These are phyloP conservation scores for Marmota monax DNA, from an alignment of 2,113 vertebrate species.

Conservation along the genomic window DNA sequence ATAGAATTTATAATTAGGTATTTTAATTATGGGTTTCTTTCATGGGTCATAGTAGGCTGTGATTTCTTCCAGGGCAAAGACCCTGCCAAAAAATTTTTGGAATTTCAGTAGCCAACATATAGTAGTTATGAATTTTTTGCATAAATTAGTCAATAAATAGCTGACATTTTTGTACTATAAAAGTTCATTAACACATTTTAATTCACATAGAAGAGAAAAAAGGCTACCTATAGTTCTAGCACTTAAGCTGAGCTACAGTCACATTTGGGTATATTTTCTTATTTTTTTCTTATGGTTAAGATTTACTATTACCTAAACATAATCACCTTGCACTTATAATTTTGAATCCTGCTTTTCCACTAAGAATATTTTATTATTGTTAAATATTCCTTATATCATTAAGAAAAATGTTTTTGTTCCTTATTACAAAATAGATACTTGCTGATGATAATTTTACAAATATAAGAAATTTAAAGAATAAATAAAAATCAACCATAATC, in stretches of 20 bases:
- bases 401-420: background rate
- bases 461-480: background rate
- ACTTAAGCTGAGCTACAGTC: background rate
- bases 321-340: background rate
- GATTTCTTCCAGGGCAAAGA: background rate
- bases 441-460: constrained; percentile 10
- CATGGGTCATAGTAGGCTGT: background rate
- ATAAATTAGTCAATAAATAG: background rate
- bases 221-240: background rate
- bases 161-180: background rate
- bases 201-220: background rate
- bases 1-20: background rate
- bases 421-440: background rate
- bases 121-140: background rate
- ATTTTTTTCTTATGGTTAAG: background rate
- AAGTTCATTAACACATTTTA: background rate
- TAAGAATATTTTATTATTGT: background rate
- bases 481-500: constrained; percentile 11
- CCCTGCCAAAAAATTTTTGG: background rate
- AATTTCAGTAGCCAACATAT: background rate
- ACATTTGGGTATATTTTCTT: background rate
- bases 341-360: background rate
- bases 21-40: background rate
- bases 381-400: constrained; percentile 31
- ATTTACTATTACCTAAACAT: constrained; percentile 22